Evolutionary conservation across 2,797 vertebrate species (phyloP), one percentile per base, ranked within the genome.

Genomic region (Ctenopoma multispine): DNA sequence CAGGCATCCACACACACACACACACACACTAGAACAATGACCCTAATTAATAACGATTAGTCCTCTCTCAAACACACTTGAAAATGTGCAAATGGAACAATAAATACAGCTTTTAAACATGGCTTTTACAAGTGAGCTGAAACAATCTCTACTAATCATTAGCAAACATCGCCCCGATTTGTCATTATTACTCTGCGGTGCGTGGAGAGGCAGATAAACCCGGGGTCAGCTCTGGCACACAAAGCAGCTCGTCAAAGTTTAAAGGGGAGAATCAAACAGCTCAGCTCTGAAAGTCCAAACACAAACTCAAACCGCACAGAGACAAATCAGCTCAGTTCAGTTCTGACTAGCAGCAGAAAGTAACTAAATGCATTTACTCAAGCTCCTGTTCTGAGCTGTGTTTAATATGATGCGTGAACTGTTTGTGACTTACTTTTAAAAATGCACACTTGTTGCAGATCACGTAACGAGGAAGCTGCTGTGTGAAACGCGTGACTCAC

Each of bases 41-140:
- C 95, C 96, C 96, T 97, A 98, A 99, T 99, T 97, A 98, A 97
- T 98, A 99, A 98, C 96, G 96, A 99, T 99, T 97, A 97, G 92
- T 90, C 95, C 80, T 94, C 80, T 44, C 72, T 85, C 87, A 69
- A 84, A 89, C 88, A 87, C 83, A 75, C 80, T 82, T 77, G 9
- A 95, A 97, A 97, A 98, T 96, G 96, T 97, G 95, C 96, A 97
- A 98, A 99, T 98, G 97, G 97, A 97, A 98, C 96, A 96, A 97
- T 98, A 98, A 99, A 98, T 94, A 95, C 93, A 95, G 96, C 98
- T 96, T 95, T 95, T 96, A 97, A 91, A 87, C 94, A 91, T 91
- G 94, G 96, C 97, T 96, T 96, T 96, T 96, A 97, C 95, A 96
- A 96, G 96, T 96, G 96, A 96, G 95, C 94, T 95, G 95, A 96